Evolutionary conservation across 2,888 invertebrate genomes (phyloP).

Genomic region (Dolichopus griseipennis): DNA sequence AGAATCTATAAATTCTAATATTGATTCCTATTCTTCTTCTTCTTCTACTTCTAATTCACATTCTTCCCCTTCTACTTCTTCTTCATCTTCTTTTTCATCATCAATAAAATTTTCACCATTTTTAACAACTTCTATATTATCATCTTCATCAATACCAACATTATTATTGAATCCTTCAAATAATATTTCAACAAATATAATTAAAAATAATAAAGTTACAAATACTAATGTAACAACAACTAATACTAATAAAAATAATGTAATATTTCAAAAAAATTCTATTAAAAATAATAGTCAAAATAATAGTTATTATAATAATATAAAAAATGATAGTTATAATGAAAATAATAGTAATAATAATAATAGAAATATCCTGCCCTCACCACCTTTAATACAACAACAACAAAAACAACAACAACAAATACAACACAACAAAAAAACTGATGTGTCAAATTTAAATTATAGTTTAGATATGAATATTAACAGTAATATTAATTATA

Average conservation of each 20-base stretch:
- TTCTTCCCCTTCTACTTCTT: slow-evolving; percentile 25
- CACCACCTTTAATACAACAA: slow-evolving; percentile 18
- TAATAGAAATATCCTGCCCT: slow-evolving; percentile 23
- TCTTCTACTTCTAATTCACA: slow-evolving; percentile 17
- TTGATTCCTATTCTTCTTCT: slow-evolving; percentile 10
- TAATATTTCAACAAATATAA: slow-evolving; percentile 14
- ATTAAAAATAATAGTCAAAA: slow-evolving; percentile 15
- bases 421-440: slow-evolving; percentile 12
- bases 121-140: neutral
- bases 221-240: neutral
- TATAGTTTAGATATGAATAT: slow-evolving; percentile 20
- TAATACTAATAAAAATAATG: slow-evolving; percentile 12
- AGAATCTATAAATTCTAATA: slow-evolving; percentile 1
- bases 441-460: slow-evolving; percentile 23
- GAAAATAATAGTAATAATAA: slow-evolving; percentile 17
- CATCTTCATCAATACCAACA: slow-evolving; percentile 8
- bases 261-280: slow-evolving; percentile 18
- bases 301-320: slow-evolving; percentile 13
- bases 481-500: neutral
- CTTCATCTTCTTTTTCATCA: slow-evolving; percentile 14
- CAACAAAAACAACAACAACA: slow-evolving; percentile 8
- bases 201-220: slow-evolving; percentile 20
- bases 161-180: slow-evolving; percentile 16
- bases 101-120: neutral
- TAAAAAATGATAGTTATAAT: slow-evolving; percentile 12